Evolutionary conservation across 2,113 vertebrate species (phyloP).

Genomic region (Delphinus delphis): DNA sequence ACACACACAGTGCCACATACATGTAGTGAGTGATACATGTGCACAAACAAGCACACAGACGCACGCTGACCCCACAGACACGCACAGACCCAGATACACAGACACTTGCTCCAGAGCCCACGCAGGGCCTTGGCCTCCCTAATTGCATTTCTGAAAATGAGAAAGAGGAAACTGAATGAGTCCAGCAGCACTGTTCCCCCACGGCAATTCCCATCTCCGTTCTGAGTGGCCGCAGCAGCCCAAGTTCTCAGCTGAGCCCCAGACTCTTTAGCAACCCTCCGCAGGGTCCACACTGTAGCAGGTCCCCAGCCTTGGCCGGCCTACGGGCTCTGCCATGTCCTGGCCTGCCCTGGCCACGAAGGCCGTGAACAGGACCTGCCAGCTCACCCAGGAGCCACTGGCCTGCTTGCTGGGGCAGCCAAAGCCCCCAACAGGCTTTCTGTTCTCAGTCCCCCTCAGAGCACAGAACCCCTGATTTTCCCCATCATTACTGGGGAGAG

Average conservation of each 20-base stretch:
- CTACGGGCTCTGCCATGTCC: background rate
- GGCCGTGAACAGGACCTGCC: background rate
- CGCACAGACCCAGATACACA: background rate
- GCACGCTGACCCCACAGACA: rapidly evolving
- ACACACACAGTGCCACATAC: background rate
- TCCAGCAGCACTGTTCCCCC: constrained; percentile 42
- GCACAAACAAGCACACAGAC: background rate
- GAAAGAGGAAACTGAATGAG: constrained; percentile 66
- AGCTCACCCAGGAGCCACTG: background rate
- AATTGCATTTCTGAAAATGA: constrained; percentile 70
- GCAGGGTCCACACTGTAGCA: rapidly evolving
- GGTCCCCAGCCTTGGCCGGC: background rate
- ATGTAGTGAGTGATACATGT: rapidly evolving
- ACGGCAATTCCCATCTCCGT: constrained; percentile 8
- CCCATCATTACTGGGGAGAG: background rate
- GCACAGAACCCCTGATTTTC: background rate
- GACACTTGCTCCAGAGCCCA: background rate
- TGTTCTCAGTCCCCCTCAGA: background rate
- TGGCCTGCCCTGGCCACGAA: background rate
- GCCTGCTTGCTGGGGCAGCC: background rate
- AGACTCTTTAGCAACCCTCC: constrained; percentile 50
- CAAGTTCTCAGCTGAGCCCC: background rate
- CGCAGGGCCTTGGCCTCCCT: background rate
- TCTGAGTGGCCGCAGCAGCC: background rate
- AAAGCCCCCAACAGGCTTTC: too few species aligned